A percentile compares a stretch with the other conserved stretches of the same genome.
Evolutionary conservation across 1,140 invertebrate species (phyloP).

Genomic region (Dysdera silvatica): DNA sequence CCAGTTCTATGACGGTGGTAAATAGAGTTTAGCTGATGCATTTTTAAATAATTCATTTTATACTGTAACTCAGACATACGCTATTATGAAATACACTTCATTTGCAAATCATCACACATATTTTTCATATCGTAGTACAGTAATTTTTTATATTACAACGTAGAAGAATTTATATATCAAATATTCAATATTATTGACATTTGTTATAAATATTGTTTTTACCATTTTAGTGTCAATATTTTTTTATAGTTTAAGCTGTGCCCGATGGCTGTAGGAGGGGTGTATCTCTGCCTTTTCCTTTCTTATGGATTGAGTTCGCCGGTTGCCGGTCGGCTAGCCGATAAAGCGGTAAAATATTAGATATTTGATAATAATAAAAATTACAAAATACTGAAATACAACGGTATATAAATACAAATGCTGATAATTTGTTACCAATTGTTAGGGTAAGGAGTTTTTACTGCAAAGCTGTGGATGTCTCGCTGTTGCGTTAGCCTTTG

Average conservation of each 20-base stretch:
- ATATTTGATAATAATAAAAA: background rate
- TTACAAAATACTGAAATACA: background rate
- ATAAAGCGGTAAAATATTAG: conserved; percentile 18
- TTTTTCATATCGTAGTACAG: too few relatives aligned
- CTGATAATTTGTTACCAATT: background rate
- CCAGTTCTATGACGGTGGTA: too few relatives aligned
- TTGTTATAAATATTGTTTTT: too few relatives aligned
- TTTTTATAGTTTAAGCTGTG: conserved; percentile 21
- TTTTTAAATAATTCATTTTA: too few relatives aligned
- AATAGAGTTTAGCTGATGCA: too few relatives aligned
- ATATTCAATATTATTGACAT: too few relatives aligned
- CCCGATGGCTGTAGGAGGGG: conserved; percentile 19
- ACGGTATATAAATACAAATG: background rate
- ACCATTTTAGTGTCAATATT: too few relatives aligned
- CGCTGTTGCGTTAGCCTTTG: conserved; percentile 11
- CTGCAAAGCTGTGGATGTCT: conserved; percentile 22
- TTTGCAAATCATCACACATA: too few relatives aligned
- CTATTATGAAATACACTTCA: too few relatives aligned
- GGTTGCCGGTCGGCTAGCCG: conserved; percentile 18
- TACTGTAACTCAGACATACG: too few relatives aligned
- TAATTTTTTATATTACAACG: too few relatives aligned
- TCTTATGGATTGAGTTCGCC: conserved; percentile 29
- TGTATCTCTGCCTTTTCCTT: conserved; percentile 26
- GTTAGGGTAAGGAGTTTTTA: conserved; percentile 17
- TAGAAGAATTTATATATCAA: too few relatives aligned